A percentile compares a stretch with the other conserved stretches of the same genome.
phyloP scores from a whole-genome alignment of 2,888 invertebrate genomes.

The Mythimna impura region DNA sequence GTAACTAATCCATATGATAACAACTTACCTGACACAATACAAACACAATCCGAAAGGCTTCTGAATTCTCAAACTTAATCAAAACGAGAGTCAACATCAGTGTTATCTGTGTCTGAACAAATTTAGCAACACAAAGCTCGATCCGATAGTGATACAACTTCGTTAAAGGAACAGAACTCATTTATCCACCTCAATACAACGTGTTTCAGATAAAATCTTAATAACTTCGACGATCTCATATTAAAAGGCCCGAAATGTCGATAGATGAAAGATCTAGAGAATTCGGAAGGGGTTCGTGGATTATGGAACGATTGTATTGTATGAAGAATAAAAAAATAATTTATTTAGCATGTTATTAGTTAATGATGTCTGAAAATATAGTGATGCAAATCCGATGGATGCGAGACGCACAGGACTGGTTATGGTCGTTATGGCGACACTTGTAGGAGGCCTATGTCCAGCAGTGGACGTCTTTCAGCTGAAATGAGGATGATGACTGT shows the following conservation, averaged over 20 bases:
- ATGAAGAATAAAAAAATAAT: too few species aligned
- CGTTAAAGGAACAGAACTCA: constrained; percentile 77
- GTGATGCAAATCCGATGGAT: too few species aligned
- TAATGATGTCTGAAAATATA: not conserved
- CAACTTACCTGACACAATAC: constrained; percentile 13
- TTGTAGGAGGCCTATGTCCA: too few species aligned
- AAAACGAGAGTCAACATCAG: constrained; percentile 58
- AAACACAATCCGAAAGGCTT: constrained; percentile 21
- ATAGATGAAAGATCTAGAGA: constrained; percentile 65
- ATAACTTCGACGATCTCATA: constrained; percentile 83
- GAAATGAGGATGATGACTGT: too few species aligned
- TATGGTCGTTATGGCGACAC: too few species aligned
- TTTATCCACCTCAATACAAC: constrained; percentile 88
- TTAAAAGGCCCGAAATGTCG: constrained; percentile 84
- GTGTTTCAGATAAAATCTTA: constrained; percentile 80
- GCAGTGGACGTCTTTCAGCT: too few species aligned
- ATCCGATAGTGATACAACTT: constrained; percentile 73
- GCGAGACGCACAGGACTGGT: too few species aligned
- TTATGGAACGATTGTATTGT: too few species aligned
- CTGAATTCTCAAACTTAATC: constrained; percentile 59
- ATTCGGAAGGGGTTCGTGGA: constrained; percentile 45
- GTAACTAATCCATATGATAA: not conserved
- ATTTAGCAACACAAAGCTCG: constrained; percentile 69
- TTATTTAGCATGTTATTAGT: too few species aligned
- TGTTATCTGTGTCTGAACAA: constrained; percentile 61